A percentile compares a stretch with the other conserved stretches of the same genome.
Conservation (phyloP, 1,140 invertebrate species). For the Neodiprion pinetum region DNA sequence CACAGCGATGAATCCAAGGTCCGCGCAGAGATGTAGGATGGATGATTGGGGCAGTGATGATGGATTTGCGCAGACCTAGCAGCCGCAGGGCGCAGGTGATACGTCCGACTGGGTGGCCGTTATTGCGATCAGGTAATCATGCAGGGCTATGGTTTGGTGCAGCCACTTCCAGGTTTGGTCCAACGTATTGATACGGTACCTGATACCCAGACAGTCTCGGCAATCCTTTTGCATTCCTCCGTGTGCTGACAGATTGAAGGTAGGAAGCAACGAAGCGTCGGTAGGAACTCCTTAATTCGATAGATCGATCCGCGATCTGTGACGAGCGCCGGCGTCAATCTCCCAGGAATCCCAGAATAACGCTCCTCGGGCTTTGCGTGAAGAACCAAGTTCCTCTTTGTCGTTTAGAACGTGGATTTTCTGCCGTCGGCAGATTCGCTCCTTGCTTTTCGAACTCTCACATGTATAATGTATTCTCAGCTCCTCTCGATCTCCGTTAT, state of each 20-base stretch:
- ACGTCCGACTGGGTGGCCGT: conserved; percentile 75
- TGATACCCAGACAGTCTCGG: conserved; percentile 85
- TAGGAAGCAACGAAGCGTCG: conserved; percentile 44
- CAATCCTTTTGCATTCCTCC: conserved; percentile 83
- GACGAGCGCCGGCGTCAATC: neutral
- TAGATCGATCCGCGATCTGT: neutral
- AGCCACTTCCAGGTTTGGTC: conserved; percentile 93
- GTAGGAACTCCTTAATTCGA: neutral
- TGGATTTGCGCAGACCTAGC: conserved; percentile 34
- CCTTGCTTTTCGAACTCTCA: neutral
- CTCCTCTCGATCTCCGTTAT: neutral
- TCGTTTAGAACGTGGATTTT: neutral
- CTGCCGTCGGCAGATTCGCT: neutral
- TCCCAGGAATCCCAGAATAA: no score
- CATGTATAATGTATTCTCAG: neutral
- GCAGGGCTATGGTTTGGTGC: conserved; percentile 84
- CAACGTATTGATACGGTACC: conserved; percentile 81
- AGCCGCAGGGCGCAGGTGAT: conserved; percentile 38
- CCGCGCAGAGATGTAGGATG: neutral
- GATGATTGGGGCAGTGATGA: neutral
- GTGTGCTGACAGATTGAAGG: conserved; percentile 67
- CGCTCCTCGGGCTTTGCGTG: no score
- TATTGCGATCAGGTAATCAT: conserved; percentile 84
- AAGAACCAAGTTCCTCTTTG: no score
- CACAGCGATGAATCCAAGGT: conserved; percentile 1